These are phyloP conservation scores for Echinarachnius parma DNA, from an alignment of 53 echinoderm and acorn worm genomes.

Conservation along the genomic window DNA sequence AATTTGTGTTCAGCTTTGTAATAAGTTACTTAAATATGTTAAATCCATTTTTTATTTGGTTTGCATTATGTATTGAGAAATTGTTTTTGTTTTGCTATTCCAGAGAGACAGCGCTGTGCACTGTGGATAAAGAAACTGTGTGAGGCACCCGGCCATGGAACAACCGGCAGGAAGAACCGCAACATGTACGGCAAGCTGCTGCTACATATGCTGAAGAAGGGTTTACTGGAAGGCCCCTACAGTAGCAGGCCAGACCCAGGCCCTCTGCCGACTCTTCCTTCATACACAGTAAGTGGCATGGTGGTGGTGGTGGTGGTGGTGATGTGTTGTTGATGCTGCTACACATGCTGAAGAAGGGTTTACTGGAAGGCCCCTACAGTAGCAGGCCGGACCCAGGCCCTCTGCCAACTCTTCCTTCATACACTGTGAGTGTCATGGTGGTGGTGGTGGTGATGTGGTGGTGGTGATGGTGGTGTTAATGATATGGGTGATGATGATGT, in stretches of 20 bases:
- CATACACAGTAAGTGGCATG: conserved; percentile 88
- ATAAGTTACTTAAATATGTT: no score
- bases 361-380: conserved; percentile 80
- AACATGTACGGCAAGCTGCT: conserved; percentile 87
- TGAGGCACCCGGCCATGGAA: conserved; percentile 76
- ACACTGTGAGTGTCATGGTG: conserved; percentile 86
- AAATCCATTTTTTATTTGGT: no score
- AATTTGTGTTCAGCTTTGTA: no score
- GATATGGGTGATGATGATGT: neutral
- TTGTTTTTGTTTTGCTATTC: conserved; percentile 7
- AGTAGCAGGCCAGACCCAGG: conserved; percentile 77
- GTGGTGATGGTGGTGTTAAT: no score
- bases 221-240: conserved; percentile 81
- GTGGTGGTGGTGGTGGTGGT: no score
- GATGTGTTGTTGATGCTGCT: no score
- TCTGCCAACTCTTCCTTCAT: conserved; percentile 74
- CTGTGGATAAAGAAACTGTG: conserved; percentile 95
- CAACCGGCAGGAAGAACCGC: conserved; percentile 80
- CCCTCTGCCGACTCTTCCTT: conserved; percentile 70
- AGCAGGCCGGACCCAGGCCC: conserved; percentile 78
- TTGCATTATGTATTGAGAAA: no score
- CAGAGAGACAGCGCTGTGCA: conserved; percentile 96
- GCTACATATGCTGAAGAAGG: conserved; percentile 89
- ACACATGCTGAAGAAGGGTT: conserved; percentile 88
- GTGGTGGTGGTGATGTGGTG: no score